A percentile compares a stretch with the other conserved stretches of the same genome.
phyloP scores from a whole-genome alignment of 2,113 vertebrate species.

The Odocoileus virginianus region DNA sequence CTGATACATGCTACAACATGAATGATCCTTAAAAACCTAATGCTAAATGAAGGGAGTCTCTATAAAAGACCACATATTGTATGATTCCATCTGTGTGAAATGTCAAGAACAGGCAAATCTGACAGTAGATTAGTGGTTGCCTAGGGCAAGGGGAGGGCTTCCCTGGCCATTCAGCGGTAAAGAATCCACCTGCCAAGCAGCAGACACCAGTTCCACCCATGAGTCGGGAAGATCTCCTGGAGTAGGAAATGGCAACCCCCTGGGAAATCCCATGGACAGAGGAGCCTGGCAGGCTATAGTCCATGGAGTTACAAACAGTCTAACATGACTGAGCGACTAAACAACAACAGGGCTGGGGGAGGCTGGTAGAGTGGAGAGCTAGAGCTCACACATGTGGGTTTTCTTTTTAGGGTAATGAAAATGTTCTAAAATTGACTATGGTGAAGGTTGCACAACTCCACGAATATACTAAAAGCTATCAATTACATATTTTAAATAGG shows the following conservation, averaged over 20 bases:
- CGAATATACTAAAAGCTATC: not conserved
- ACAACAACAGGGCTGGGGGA: not conserved
- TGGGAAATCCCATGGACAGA: not conserved
- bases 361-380: not conserved
- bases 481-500: not conserved
- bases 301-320: not conserved
- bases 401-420: not conserved
- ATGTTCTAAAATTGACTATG: not conserved
- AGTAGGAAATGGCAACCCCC: not conserved
- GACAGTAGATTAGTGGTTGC: not conserved
- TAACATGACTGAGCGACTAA: not conserved
- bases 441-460: not conserved
- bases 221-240: not conserved
- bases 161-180: not conserved
- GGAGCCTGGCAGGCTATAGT: not conserved
- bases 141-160: not conserved
- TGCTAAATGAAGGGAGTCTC: not conserved
- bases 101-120: not conserved
- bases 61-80: not conserved
- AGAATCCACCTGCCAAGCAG: not conserved
- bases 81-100: not conserved
- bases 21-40: not conserved
- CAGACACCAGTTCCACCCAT: not conserved
- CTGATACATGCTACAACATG: not conserved
- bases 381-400: not conserved